Evolutionary conservation across 2,797 vertebrate species (phyloP), one percentile per base, ranked within the genome.

Genomic region (Philypnodon macrostomus): DNA sequence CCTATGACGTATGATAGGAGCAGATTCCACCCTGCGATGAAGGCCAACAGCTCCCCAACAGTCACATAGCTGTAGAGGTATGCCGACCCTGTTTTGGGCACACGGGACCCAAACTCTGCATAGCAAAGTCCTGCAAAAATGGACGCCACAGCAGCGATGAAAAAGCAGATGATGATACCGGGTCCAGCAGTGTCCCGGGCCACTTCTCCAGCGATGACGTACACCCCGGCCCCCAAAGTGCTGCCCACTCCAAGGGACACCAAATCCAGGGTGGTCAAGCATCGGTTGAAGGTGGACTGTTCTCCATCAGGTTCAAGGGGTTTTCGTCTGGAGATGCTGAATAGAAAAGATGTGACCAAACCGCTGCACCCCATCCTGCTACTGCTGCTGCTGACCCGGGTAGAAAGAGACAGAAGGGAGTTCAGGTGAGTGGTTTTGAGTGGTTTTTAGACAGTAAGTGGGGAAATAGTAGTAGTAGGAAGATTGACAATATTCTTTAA

Each of bases 21-120:
- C 51, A 96, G 85, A 71, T 95, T 95, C 93, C 94, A 95, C 0
- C 92, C 93, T 0, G 93, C 87, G 2, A 92, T 67, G 41, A 95
- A 95, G 1, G 92, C 92, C 83, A 92, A 88, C 39, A 95, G 80
- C 76, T 95, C 93, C 0, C 93, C 93, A n/a, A 93, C 78, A 0
- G 92, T 92, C 72, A 94, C 84, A 0, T 94, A 95, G 79, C 90
- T 94, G 87, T 95, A 95, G 21, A 95, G 89, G 79, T 95, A 95
- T 6, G 89, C 92, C 0, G 93, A 95, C 35, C 93, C 92, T 0
- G 92, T 92, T 64, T 93, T 87, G 6, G 94, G 93, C 26, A 94
- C 89, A 0, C 90, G 78, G 2, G 92, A 80, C 30, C 93, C 93
- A 0, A 95, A 87, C 71, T 96, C 92, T 0, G 92, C 90, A 0